phyloP scores from a whole-genome alignment of 1,140 invertebrate genomes.

The Dolichoris vasculosae region DNA sequence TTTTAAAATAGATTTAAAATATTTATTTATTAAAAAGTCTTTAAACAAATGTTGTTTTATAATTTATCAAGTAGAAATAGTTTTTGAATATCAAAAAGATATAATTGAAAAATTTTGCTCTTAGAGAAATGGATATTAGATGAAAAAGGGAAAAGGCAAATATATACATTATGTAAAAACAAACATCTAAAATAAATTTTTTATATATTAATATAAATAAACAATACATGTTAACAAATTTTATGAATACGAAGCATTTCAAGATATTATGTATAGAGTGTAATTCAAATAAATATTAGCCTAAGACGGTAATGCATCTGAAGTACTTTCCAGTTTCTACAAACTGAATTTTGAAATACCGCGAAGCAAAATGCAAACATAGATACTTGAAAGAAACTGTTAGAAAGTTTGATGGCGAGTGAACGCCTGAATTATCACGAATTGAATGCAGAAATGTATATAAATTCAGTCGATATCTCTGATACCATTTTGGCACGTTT shows the following conservation, averaged over 20 bases:
- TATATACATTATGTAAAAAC: no score
- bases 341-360: slow-evolving; percentile 41
- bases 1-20: no score
- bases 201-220: neutral
- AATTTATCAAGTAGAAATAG: no score
- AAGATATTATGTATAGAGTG: slow-evolving; percentile 8
- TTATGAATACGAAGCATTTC: neutral
- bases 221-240: neutral
- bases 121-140: neutral
- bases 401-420: slow-evolving; percentile 16
- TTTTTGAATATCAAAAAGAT: no score
- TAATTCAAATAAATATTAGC: slow-evolving; percentile 31
- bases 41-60: no score
- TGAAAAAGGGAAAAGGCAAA: neutral
- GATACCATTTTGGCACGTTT: slow-evolving; percentile 35
- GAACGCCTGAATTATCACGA: slow-evolving; percentile 14
- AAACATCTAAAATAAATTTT: neutral
- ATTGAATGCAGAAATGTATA: slow-evolving; percentile 1
- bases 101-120: no score
- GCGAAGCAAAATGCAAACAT: slow-evolving; percentile 41
- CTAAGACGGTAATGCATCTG: slow-evolving; percentile 22
- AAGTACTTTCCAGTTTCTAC: slow-evolving; percentile 18
- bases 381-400: slow-evolving; percentile 27
- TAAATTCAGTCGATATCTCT: neutral
- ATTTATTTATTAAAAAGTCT: no score